Base-by-base conservation (phyloP, 2,888 invertebrate genomes). In the Acanthococcus lagerstroemiae region DNA sequence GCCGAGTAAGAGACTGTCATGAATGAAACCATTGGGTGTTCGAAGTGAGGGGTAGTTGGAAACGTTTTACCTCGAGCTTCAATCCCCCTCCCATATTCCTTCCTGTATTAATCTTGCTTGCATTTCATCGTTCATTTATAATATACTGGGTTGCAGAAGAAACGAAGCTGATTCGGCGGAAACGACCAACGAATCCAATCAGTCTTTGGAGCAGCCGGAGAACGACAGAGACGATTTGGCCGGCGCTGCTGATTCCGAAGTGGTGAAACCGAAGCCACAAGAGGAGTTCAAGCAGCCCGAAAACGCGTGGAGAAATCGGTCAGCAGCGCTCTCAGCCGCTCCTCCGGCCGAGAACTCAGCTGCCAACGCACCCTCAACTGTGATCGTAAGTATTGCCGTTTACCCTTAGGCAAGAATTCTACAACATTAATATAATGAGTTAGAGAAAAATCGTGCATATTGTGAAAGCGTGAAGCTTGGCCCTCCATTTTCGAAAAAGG, bases 341-440 rank as follows among this genome's bases (percentile, higher is more conserved):
- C 5, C 58, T n/a, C 17, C 46, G 15, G 27, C n/a, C 15, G 50
- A 61, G 7, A 30, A 12, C 4, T 21, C 5, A 27, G 27, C 27
- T 21, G 25, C 24, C 4, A 46, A 27, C 5, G 50, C 27, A 30
- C 21, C 48, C 22, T 50, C 61, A 27, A 22, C 61, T 26, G 61
- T 52, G 61, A 61, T 61, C 27, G 61, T 61, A 26, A 61, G 61
- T 61, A n/a, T n/a, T n/a, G n/a, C n/a, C n/a, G n/a, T n/a, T n/a
- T n/a, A n/a, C n/a, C n/a, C n/a, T 37, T 30, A n/a, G n/a, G n/a
- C n/a, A n/a, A n/a, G n/a, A n/a, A n/a, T n/a, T n/a, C n/a, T n/a
- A n/a, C n/a, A n/a, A n/a, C n/a, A n/a, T n/a, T n/a, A n/a, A n/a
- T n/a, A n/a, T n/a, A n/a, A n/a, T n/a, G n/a, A n/a, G n/a, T n/a